Base-by-base conservation (phyloP, 2,797 vertebrate species). In the Coregonus ussuriensis region DNA sequence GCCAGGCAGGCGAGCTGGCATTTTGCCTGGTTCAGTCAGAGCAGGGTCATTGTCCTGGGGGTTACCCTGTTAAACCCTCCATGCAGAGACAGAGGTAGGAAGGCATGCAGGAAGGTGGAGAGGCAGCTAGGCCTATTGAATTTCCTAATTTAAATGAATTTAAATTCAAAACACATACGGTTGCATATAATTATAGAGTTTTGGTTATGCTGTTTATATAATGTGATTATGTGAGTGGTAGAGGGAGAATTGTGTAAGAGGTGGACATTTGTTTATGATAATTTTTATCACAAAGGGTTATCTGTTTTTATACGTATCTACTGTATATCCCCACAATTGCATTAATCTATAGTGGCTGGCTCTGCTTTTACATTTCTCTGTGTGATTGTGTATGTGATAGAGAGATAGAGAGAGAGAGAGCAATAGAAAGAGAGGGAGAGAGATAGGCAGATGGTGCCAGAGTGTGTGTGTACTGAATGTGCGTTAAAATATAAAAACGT, bases 21-120 rank as follows among this genome's bases (percentile, higher is more conserved):
- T 83, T 90, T 89, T 87, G 88, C 77, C 77, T 76, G 75, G 70
- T 81, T 89, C 89, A 88, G 87, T 52, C 74, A 68, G 80, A 47
- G 77, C 59, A 67, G 82, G 89, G 86, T 83, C 82, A 81, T 79
- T 77, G 62, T 76, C 87, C 85, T 81, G 80, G 72, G 76, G 74
- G 74, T 76, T 87, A 87, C 74, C 81, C 82, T 74, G 69, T 82
- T 68, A 82, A 81, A 80, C 72, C 35, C 13, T 29, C 4, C 31
- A 37, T 41, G 87, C 76, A 88, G 79, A 84, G 75, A 62, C 53
- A 77, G 81, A 82, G 41, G 75, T n/a, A 80, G 80, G 35, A 47
- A 70, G 35, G 16, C 66, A 80, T 74, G 81, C 56, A 74, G 53
- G 77, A 41, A 47, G 41, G 9, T 41, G 7, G 41, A 62, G 59